Evolutionary conservation across 2,797 vertebrate genomes (phyloP).

Genomic region (Acanthornis magna): DNA sequence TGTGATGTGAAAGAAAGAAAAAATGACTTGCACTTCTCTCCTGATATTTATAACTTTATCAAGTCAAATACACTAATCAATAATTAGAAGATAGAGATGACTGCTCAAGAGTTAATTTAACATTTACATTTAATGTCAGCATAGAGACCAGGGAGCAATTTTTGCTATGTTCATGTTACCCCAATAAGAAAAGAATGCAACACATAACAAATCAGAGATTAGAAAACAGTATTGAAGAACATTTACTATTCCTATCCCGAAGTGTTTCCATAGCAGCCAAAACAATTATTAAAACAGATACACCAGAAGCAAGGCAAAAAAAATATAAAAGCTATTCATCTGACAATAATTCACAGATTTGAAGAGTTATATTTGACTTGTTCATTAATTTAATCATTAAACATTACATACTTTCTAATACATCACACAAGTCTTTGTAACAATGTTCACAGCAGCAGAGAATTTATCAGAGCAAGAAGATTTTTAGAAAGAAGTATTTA

Average conservation of each 20-base stretch:
- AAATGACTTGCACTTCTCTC: neutral
- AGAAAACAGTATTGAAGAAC: neutral
- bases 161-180: neutral
- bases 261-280: slow-evolving; percentile 62
- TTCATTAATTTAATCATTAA: slow-evolving; percentile 5
- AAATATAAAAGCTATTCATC: neutral
- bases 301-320: slow-evolving; percentile 4
- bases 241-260: slow-evolving; percentile 38
- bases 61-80: neutral
- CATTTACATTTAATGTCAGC: neutral
- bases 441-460: neutral
- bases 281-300: slow-evolving; percentile 55
- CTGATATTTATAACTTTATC: neutral
- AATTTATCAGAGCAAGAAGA: neutral
- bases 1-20: neutral
- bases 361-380: neutral
- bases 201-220: neutral
- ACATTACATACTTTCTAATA: neutral
- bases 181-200: neutral
- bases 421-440: neutral
- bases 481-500: neutral
- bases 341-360: neutral
- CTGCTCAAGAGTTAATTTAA: neutral
- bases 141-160: neutral
- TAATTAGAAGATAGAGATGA: neutral